These are phyloP conservation scores for Tenthredo mesomela DNA, from an alignment of 2,888 invertebrate species.

Conservation along the genomic window DNA sequence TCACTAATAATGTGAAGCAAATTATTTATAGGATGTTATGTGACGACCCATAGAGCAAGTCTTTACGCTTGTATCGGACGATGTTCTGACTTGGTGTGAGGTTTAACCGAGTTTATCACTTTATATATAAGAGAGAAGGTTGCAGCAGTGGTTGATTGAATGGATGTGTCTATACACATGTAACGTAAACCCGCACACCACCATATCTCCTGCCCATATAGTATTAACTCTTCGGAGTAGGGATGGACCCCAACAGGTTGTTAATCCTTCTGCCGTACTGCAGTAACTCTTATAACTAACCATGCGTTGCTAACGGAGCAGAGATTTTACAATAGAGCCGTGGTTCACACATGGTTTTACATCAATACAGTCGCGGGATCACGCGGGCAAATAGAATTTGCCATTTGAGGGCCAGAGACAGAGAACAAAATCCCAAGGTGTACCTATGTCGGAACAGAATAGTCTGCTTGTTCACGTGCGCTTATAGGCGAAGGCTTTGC, in stretches of 20 bases:
- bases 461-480: not conserved
- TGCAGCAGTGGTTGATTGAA: slow-evolving; percentile 41
- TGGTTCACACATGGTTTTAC: not conserved
- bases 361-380: not conserved
- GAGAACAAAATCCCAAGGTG: slow-evolving; percentile 17
- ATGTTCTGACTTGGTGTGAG: slow-evolving; percentile 31
- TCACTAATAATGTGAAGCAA: not conserved
- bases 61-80: slow-evolving; percentile 30
- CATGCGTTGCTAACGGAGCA: slow-evolving; percentile 9
- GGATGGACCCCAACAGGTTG: slow-evolving; percentile 49
- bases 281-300: not conserved
- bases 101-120: slow-evolving; percentile 44
- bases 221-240: slow-evolving; percentile 38
- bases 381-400: slow-evolving; percentile 1
- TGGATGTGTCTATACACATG: slow-evolving; percentile 18
- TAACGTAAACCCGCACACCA: not conserved
- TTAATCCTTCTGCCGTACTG: slow-evolving; percentile 32
- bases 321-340: slow-evolving; percentile 19
- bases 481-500: slow-evolving; percentile 11
- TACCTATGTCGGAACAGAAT: not conserved
- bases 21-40: slow-evolving; percentile 18
- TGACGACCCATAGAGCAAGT: not conserved
- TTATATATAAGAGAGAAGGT: slow-evolving; percentile 48
- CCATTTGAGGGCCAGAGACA: not conserved
- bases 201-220: not conserved